Base-by-base conservation (phyloP, 2,113 vertebrate species). In the Calidris pugnax region DNA sequence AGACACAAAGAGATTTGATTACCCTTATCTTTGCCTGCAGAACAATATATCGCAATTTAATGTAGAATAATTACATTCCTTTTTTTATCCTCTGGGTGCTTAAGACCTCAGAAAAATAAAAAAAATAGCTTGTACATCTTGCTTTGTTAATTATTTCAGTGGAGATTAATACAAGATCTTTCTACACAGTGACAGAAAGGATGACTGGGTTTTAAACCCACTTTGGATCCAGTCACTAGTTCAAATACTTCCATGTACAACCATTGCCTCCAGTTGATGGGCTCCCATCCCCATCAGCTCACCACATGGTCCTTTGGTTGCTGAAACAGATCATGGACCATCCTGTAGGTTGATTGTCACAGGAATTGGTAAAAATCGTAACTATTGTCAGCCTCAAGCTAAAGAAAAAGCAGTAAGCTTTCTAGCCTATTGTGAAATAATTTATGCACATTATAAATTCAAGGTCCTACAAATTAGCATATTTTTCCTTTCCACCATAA, bases 21-120 rank as follows among this genome's bases (percentile, higher is more conserved):
- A 69, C 60, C 83, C 92, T 88, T 87, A 81, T 85, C 94, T 94
- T 57, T 84, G 66, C 77, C 86, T 59, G 69, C 66, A 92, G 89
- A 84, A 82, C 66, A 85, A 75, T 78, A 67, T 41, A 93, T 82
- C 76, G 69, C 69, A 51, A 57, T 91, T 95, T 93, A 82, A 95
- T 63, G 80, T 37, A 59, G 33, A 78, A 87, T 87, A 73, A 97
- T 94, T 62, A 14, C 86, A 62, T 77, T 19, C 63, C 67, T 45
- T 48, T 32, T 66, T 78, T 85, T 85, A 79, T 57, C 76, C 53
- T 64, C 89, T 55, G 60, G 76, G 68, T 19, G 64, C 8, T 14
- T 56, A 57, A 74, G 69, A 50, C n/a, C 85, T 50, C 60, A 15
- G 41, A 75, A 80, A 74, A 82, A 53, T 45, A 47, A 76, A 60